phyloP scores from a whole-genome alignment of 2,888 invertebrate genomes.

The Cephus nigrinus region DNA sequence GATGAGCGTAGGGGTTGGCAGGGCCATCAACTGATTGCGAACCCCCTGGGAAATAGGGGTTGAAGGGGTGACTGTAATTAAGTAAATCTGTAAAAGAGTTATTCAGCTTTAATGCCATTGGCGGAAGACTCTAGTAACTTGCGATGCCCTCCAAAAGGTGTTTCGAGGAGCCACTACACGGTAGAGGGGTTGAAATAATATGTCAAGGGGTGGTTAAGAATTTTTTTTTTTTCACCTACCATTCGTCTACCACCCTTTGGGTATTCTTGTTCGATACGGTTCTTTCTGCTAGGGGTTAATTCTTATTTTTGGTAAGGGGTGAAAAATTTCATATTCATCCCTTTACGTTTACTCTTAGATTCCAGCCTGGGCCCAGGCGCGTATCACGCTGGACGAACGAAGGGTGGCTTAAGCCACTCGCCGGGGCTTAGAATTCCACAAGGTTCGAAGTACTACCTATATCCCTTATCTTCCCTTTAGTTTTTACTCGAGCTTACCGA shows the following conservation, averaged over 20 bases:
- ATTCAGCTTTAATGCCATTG: conserved; percentile 21
- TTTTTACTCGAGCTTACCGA: conserved; percentile 47
- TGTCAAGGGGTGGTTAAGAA: conserved; percentile 10
- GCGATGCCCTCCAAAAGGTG: conserved; percentile 11
- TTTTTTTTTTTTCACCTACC: conserved; percentile 1
- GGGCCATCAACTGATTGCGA: conserved; percentile 41
- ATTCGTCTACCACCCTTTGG: neutral
- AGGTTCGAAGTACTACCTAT: neutral
- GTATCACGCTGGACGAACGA: neutral
- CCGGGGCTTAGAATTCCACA: neutral
- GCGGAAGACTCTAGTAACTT: conserved; percentile 1
- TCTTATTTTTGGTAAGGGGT: neutral
- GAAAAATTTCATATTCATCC: neutral
- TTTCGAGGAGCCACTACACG: neutral
- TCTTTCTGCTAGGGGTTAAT: neutral
- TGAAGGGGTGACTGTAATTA: conserved; percentile 32
- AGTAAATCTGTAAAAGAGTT: conserved; percentile 32
- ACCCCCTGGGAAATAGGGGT: conserved; percentile 23
- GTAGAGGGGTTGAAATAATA: neutral
- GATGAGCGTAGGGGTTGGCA: conserved; percentile 1
- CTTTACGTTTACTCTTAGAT: neutral
- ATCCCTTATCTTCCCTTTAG: neutral
- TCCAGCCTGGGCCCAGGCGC: neutral
- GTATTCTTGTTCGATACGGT: neutral
- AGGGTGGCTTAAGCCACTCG: neutral